phyloP scores from a whole-genome alignment of 2,888 invertebrate species.

The Stenotaenia linearis region DNA sequence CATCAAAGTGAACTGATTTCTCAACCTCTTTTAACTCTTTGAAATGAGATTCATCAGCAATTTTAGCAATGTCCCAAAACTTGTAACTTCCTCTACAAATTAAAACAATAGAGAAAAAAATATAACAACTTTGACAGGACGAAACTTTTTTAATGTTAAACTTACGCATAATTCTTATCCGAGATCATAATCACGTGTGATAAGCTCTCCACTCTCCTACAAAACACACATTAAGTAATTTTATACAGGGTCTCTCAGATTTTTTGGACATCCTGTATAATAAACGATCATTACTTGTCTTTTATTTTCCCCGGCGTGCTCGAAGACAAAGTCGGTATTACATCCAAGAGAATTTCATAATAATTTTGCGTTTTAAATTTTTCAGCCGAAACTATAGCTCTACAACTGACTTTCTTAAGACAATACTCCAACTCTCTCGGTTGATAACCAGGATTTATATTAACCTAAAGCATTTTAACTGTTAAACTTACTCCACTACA shows the following conservation, averaged over 20 bases:
- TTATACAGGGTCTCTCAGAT: too few relatives aligned
- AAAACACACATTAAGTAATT: neutral
- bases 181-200: conserved; percentile 54
- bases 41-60: conserved; percentile 46
- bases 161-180: conserved; percentile 55
- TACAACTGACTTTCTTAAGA: conserved; percentile 64
- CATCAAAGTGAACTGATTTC: conserved; percentile 58
- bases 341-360: neutral
- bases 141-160: neutral
- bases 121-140: too few relatives aligned
- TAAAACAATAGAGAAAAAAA: neutral
- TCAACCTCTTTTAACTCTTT: conserved; percentile 51
- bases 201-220: neutral
- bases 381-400: conserved; percentile 60
- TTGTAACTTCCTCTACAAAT: neutral
- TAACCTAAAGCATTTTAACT: conserved; percentile 53
- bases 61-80: conserved; percentile 35
- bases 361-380: conserved; percentile 61
- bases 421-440: conserved; percentile 64
- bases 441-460: conserved; percentile 70
- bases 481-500: neutral
- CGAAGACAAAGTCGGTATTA: neutral
- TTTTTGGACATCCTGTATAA: too few relatives aligned
- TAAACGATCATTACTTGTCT: neutral
- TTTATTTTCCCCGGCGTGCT: neutral